Conservation (phyloP, 2,888 invertebrate genomes). For the Eurois occulta region DNA sequence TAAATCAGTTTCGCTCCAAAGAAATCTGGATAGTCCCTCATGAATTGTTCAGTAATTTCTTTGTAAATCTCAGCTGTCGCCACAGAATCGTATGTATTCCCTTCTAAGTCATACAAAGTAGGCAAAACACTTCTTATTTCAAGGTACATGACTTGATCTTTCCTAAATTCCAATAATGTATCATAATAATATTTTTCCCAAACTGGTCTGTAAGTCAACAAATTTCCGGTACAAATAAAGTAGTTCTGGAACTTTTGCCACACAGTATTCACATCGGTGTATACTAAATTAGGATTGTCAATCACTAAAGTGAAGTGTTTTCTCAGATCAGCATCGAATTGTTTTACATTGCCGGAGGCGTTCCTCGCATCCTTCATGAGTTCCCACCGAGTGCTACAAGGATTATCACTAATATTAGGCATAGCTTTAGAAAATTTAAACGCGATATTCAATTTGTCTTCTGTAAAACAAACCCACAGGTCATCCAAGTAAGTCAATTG, state of each 20-base stretch:
- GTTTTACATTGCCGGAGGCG: conserved; percentile 82
- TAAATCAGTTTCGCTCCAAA: conserved; percentile 93
- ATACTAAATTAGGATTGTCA: conserved; percentile 84
- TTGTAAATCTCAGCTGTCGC: conserved; percentile 91
- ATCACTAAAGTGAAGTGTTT: conserved; percentile 90
- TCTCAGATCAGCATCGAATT: conserved; percentile 89
- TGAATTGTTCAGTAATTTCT: conserved; percentile 90
- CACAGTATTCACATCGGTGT: conserved; percentile 89
- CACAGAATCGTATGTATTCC: conserved; percentile 87
- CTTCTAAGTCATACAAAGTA: conserved; percentile 92
- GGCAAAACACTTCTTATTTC: conserved; percentile 92
- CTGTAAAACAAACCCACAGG: conserved; percentile 89
- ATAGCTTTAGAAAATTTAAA: conserved; percentile 78
- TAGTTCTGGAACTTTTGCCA: conserved; percentile 91
- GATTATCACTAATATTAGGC: conserved; percentile 61
- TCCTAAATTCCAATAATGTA: conserved; percentile 91
- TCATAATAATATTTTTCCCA: conserved; percentile 92
- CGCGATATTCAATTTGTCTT: conserved; percentile 63
- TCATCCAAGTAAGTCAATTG: conserved; percentile 91
- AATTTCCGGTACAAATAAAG: conserved; percentile 87
- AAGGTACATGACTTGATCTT: conserved; percentile 93
- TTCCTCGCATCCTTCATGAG: conserved; percentile 87
- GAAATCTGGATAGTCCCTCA: conserved; percentile 91
- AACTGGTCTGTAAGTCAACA: conserved; percentile 91
- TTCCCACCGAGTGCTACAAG: conserved; percentile 85